Conservation (phyloP, 2,113 vertebrate species). For the Ochotona curzoniae region DNA sequence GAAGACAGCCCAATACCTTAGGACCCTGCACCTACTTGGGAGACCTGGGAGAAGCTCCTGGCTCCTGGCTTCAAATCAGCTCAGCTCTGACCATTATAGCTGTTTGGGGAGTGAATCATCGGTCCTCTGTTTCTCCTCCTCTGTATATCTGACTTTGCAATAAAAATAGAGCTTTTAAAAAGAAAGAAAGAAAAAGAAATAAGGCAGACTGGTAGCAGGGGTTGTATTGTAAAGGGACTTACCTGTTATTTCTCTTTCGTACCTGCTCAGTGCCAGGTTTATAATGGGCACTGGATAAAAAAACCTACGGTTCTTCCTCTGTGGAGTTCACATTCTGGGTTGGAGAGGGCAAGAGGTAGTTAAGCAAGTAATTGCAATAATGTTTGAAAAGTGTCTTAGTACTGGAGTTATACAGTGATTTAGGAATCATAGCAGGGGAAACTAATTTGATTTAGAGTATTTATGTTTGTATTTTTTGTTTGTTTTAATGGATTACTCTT, state of each 20-base stretch:
- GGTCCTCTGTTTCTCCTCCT: no score
- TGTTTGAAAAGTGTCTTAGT: not conserved
- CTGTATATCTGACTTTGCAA: no score
- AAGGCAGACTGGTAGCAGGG: not conserved
- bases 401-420: not conserved
- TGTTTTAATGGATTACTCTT: no score
- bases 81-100: no score
- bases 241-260: constrained; percentile 16
- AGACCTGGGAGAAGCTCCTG: no score
- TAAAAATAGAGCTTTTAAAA: no score
- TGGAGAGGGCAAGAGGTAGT: not conserved
- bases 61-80: no score
- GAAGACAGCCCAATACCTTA: no score
- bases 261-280: not conserved
- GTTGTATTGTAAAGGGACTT: not conserved
- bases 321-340: not conserved
- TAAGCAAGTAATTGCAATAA: not conserved
- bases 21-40: no score
- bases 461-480: not conserved
- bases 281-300: not conserved
- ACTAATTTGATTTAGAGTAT: not conserved
- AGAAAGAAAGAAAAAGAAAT: no score
- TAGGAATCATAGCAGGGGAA: not conserved
- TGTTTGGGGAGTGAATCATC: no score
- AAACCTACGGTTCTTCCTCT: not conserved